phyloP scores from a whole-genome alignment of 2,113 vertebrate species.

The Willisornis vidua region DNA sequence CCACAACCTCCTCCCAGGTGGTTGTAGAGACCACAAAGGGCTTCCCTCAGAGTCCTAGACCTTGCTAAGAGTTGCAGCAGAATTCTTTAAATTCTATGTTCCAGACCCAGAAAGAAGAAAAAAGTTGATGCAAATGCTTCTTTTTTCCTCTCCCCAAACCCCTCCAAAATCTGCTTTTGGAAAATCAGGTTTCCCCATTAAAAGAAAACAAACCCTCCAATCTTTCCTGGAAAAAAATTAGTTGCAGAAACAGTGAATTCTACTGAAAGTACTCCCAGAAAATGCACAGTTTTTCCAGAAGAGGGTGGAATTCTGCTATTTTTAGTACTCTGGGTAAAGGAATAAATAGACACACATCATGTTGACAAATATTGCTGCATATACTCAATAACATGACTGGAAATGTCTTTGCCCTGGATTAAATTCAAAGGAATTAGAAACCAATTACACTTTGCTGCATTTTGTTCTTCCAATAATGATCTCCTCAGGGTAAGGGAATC shows the following conservation, averaged over 20 bases:
- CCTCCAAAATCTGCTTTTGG: not conserved
- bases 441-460: constrained; percentile 11
- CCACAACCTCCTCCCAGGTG: not conserved
- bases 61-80: not conserved
- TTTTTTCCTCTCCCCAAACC: not conserved
- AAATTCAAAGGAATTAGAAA: constrained; percentile 41
- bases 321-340: not conserved
- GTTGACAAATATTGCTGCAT: not conserved
- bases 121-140: not conserved
- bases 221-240: not conserved
- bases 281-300: constrained; percentile 56
- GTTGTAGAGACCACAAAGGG: not conserved
- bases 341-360: not conserved
- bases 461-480: not conserved
- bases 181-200: not conserved
- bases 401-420: not conserved
- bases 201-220: not conserved
- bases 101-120: not conserved
- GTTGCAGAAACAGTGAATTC: not conserved
- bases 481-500: constrained; percentile 22
- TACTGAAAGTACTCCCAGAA: not conserved
- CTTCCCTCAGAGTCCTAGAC: not conserved
- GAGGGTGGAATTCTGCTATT: constrained; percentile 59
- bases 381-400: not conserved
- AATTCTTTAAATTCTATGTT: not conserved